Evolutionary conservation across 2,888 invertebrate species (phyloP), one percentile per base, ranked within the genome.

Genomic region (Drosophila seclusa): DNA sequence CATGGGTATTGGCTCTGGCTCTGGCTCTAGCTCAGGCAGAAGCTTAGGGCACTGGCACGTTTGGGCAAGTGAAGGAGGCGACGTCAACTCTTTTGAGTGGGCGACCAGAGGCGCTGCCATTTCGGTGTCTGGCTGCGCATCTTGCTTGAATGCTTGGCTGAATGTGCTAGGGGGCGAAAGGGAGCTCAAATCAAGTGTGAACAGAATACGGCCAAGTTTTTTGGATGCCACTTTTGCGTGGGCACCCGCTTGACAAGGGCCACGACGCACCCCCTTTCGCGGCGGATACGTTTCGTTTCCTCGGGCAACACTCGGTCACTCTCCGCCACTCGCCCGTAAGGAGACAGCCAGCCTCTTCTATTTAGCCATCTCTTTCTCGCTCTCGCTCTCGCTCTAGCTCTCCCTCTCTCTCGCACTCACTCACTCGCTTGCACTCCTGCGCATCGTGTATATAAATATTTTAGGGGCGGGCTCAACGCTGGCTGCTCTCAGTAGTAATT

Each of bases 391-490:
- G 2, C 49, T 32, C 31, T 16, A n/a, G 38, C 31, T 24, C 55
- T 29, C 24, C 3, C 24, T 3, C 69, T 2, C 52, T 45, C 49
- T 24, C 32, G 54, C 40, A 21, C 61, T 29, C 29, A 3, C 53
- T 10, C 45, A 50, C 53, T 55, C 38, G 45, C 71, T 52, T 61
- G 18, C 72, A 31, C 68, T 16, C 60, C n/a, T 21, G 16, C 10
- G 18, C 45, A 50, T 10, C 42, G 78, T 74, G 83, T 83, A 83
- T 76, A 90, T 88, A 88, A 91, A 92, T 92, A 92, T 90, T 92
- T 91, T 89, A 92, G 92, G 91, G 91, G 91, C 91, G 91, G 91
- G 89, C 85, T 88, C 87, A 68, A 59, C 82, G 81, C 78, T 78
- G 4, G 45, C 73, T n/a, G 71, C 61, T 73, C 77, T 82, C 32